These are phyloP conservation scores for Listronotus bonariensis DNA, from an alignment of 1,140 invertebrate species.

Conservation along the genomic window DNA sequence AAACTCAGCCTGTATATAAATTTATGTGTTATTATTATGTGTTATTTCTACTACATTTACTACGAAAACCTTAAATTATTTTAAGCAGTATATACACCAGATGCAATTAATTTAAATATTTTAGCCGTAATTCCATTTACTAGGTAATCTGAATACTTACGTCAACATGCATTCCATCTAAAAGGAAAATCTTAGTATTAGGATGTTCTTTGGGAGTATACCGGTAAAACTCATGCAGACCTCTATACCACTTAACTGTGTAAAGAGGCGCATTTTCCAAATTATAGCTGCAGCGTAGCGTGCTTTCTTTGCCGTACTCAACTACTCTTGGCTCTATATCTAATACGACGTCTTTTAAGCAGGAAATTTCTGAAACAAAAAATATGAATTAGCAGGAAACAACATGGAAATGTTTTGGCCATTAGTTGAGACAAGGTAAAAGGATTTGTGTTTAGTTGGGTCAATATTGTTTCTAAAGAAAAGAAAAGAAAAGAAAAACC, in stretches of 20 bases:
- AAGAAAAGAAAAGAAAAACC: too few species aligned
- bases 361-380: conserved; percentile 49
- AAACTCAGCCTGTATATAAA: too few species aligned
- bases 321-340: conserved; percentile 64
- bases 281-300: conserved; percentile 73
- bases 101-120: not conserved
- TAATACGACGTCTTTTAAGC: conserved; percentile 60
- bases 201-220: conserved; percentile 72
- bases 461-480: too few species aligned
- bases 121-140: not conserved
- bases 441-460: too few species aligned
- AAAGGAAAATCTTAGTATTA: conserved; percentile 70
- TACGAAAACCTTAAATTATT: too few species aligned
- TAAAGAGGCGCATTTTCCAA: conserved; percentile 74
- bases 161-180: conserved; percentile 73
- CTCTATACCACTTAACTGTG: conserved; percentile 84
- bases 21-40: too few species aligned
- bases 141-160: conserved; percentile 62
- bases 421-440: too few species aligned
- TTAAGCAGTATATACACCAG: too few species aligned
- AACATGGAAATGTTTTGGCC: too few species aligned
- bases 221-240: conserved; percentile 76
- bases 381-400: not conserved
- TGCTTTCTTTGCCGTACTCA: conserved; percentile 67
- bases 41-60: too few species aligned